Percentiles rank a stretch among this genome's conserved stretches.
phyloP scores from a whole-genome alignment of 2,797 vertebrate species.

The Falco naumanni region DNA sequence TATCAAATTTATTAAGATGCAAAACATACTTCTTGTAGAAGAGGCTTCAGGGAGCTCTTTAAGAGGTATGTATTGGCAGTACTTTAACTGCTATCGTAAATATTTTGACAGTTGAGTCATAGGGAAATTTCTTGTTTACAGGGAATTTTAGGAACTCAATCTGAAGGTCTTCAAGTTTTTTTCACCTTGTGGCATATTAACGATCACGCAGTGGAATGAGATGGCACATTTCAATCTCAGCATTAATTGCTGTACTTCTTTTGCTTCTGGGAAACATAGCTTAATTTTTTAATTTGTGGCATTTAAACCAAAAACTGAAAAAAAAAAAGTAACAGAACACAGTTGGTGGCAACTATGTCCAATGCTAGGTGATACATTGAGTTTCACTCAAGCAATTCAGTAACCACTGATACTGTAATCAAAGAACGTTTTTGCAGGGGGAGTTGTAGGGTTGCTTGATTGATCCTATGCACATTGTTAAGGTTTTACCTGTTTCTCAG shows the following conservation, averaged over 20 bases:
- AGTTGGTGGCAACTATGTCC: neutral
- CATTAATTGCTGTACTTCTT: neutral
- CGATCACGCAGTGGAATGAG: neutral
- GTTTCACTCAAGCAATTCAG: neutral
- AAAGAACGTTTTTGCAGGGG: neutral
- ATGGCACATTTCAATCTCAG: neutral
- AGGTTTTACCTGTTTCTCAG: neutral
- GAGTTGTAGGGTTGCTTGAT: neutral
- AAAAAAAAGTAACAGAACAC: neutral
- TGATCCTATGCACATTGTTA: neutral
- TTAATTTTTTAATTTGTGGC: neutral
- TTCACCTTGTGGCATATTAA: neutral
- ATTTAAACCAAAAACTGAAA: neutral
- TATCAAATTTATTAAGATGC: slow-evolving; percentile 6
- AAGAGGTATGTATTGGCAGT: slow-evolving; percentile 7
- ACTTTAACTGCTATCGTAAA: slow-evolving; percentile 48
- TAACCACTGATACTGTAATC: neutral
- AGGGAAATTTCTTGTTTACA: slow-evolving; percentile 51
- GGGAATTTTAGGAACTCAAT: slow-evolving; percentile 51
- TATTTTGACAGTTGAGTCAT: slow-evolving; percentile 67
- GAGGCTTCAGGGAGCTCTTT: neutral
- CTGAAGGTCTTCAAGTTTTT: slow-evolving; percentile 45
- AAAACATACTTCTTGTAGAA: slow-evolving; percentile 29
- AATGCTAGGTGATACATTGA: neutral
- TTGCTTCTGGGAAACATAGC: neutral